phyloP scores from a whole-genome alignment of 2,888 invertebrate genomes.

The Polymixis flavicincta region DNA sequence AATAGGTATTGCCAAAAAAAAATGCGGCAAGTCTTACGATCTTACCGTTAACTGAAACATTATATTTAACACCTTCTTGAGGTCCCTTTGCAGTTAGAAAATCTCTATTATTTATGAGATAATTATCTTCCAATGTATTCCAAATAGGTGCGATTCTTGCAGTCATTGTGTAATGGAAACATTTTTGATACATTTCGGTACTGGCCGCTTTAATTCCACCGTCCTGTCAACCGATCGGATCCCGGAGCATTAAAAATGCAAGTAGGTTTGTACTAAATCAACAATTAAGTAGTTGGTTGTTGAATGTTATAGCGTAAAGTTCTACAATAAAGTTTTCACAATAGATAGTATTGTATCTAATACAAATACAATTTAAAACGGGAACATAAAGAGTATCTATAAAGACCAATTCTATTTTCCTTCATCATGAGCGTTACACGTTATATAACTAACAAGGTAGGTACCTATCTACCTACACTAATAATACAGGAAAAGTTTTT shows the following conservation, averaged over 20 bases:
- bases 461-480: too few relatives aligned
- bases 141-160: slow-evolving; percentile 85
- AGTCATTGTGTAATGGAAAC: slow-evolving; percentile 84
- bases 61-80: slow-evolving; percentile 80
- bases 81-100: slow-evolving; percentile 78
- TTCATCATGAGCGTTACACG: neutral
- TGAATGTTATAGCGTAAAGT: neutral
- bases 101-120: slow-evolving; percentile 84
- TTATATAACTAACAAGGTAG: neutral
- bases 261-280: neutral
- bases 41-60: slow-evolving; percentile 75
- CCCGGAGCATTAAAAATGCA: slow-evolving; percentile 59
- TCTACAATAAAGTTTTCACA: neutral
- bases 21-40: slow-evolving; percentile 64
- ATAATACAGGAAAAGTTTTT: too few relatives aligned
- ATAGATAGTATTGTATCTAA: neutral
- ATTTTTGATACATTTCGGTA: slow-evolving; percentile 79
- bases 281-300: neutral
- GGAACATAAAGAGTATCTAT: neutral
- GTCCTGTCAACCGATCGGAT: too few relatives aligned
- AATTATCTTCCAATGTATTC: slow-evolving; percentile 80
- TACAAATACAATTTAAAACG: too few relatives aligned
- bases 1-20: neutral
- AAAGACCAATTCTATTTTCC: neutral
- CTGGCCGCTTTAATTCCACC: slow-evolving; percentile 76